Evolutionary conservation across 2,113 vertebrate genomes (phyloP), one percentile per base, ranked within the genome.

Genomic region (Paramisgurnus dabryanus): DNA sequence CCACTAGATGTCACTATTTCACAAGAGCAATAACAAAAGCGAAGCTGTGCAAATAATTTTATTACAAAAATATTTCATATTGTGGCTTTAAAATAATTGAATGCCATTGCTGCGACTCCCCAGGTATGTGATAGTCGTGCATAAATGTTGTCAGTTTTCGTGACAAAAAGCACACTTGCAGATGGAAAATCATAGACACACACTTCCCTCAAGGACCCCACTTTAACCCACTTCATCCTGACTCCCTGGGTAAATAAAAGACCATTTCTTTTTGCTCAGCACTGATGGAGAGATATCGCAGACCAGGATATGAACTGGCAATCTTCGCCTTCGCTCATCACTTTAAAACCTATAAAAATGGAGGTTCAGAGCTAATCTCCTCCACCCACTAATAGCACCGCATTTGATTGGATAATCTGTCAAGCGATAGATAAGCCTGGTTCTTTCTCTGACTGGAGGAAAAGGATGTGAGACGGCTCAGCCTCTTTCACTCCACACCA

Each of bases 281-380:
- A 12, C 79, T 81, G 79, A 81, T 72, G 55, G 45, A 49, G 22
- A 78, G 80, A 80, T 76, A 82, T 58, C 47, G 50, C 70, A 66
- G 69, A 82, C 78, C 66, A 66, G 68, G 63, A 82, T 84, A 84
- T 83, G 81, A 84, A 68, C 66, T 79, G 22, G 50, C 65, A 53
- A 77, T 66, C 67, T 65, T 27, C 13, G 58, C 49, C 58, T 18
- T 49, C 50, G 43, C 49, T 70, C 22, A 65, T 82, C 83, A 76
- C 80, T 78, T 80, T 77, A 82, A 74, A 78, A 67, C 82, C 82
- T 81, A 70, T 77, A 80, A 80, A 81, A 82, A 66, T 47, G 60
- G 63, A 80, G 76, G 79, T 72, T 87, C 67, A 58, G 39, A 86
- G 83, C 82, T 90, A 88, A 89, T 88, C 85, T 89, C 78, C 34